Base-by-base conservation (phyloP, 2,797 vertebrate species). In the Haliaeetus albicilla region DNA sequence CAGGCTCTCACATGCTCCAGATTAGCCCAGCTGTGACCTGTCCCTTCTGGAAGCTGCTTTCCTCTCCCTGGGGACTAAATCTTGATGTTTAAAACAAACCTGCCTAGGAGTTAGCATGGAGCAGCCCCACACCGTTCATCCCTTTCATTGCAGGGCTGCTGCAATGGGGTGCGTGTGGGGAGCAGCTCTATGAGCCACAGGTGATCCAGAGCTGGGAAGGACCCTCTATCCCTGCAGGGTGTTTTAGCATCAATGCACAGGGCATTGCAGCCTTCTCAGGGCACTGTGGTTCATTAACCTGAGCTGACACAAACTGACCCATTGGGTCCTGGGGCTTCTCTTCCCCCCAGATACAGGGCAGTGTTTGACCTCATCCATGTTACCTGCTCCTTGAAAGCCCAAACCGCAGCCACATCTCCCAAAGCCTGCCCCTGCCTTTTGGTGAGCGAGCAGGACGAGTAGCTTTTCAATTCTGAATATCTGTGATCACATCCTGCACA, bases 301-400 rank as follows among this genome's bases (percentile, higher is more conserved):
- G 20, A 65, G 33, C 71, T 87, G 64, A 39, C 23, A 48, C 5
- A 33, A 84, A 69, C 77, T 5, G 10, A 31, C 35, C 54, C 37
- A 9, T 54, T 1, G 4, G 44, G 30, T 82, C 56, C 31, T 59
- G 59, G 41, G 17, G 4, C 37, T 88, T 88, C 49, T 43, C 30
- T 68, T 78, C 3, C 11, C 3, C 19, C 17, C 7, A 9, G 6
- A 22, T 59, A 27, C 7, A 57, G 33, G 24, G 19, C 17, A 28
- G 9, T 59, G n/a, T 73, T 87, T 3, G 2, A 11, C 18, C 37
- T 78, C 17, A 1, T 37, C 39, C 0, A 0, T 3, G 2, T 61
- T 69, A 27, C 14, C 56, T 57, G 49, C 53, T 91, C n/a, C 65
- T 75, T 71, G 31, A 74, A 78, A 88, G 53, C 37, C 13, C 3